Evolutionary conservation across 2,797 vertebrate genomes (phyloP), one percentile per base, ranked within the genome.

Genomic region (Sternotherus odoratus): DNA sequence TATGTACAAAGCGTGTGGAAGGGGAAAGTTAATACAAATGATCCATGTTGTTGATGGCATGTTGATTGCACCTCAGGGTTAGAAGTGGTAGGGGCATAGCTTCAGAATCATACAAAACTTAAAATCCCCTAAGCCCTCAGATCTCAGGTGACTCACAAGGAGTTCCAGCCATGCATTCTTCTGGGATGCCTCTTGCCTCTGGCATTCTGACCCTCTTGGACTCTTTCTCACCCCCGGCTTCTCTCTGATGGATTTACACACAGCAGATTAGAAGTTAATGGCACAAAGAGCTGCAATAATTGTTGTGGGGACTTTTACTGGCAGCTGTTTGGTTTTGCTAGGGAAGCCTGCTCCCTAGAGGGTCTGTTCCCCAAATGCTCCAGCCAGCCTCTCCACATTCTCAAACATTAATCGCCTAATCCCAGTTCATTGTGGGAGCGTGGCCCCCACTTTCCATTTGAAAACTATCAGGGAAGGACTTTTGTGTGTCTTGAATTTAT

Each of bases 1-100:
- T 0, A 5, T 49, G 60, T 80, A 81, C 0, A 2, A 90, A 83
- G 74, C 33, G 36, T 6, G 1, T 1, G 26, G n/a, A 66, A 74
- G 19, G 69, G 82, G 83, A 36, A 26, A 0, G 0, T 2, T 57
- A 36, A n/a, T 54, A 66, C 5, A 26, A 24, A 51, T 28, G 19
- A 1, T 46, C 74, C 74, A 24, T 75, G 6, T 1, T 2, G 0
- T 24, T 30, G 72, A 7, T 33, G 16, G 13, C 24, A 23, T 63
- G 86, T 77, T 72, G 69, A 63, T 8, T 43, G 36, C n/a, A 43
- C 5, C 28, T 43, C 12, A 2, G 17, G 8, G 23, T 39, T 30
- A 33, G 50, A 50, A 54, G 39, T 39, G 17, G 28, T 33, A 15
- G 50, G n/a, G 50, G 63, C 12, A 8, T 82, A 79, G 43, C 1